phyloP scores from a whole-genome alignment of 2,888 invertebrate species.

The Gandaritis pyraliata region DNA sequence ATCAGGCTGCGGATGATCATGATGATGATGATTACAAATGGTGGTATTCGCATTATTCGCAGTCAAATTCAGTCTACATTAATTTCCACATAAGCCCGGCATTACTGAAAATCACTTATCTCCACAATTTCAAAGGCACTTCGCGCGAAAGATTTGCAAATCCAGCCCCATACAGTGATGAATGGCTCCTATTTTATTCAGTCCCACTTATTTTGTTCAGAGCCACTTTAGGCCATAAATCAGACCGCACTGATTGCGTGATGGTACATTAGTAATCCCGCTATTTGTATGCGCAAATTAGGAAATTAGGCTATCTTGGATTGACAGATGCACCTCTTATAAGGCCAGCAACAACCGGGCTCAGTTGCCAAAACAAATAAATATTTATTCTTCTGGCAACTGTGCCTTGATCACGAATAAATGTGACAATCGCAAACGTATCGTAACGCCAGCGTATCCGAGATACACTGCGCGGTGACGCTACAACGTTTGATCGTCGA shows the following conservation, averaged over 20 bases:
- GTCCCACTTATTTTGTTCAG: slow-evolving; percentile 52
- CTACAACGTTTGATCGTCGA: too few relatives aligned
- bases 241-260: slow-evolving; percentile 50
- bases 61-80: slow-evolving; percentile 3
- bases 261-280: slow-evolving; percentile 43
- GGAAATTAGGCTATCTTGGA: slow-evolving; percentile 28
- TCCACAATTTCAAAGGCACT: slow-evolving; percentile 20
- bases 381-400: too few relatives aligned
- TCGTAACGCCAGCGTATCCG: too few relatives aligned
- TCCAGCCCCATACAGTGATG: slow-evolving; percentile 47
- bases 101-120: slow-evolving; percentile 30
- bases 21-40: too few relatives aligned
- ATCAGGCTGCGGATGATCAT: too few relatives aligned
- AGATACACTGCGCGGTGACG: too few relatives aligned
- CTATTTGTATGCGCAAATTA: slow-evolving; percentile 27
- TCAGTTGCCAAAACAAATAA: too few relatives aligned
- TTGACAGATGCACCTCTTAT: slow-evolving; percentile 20
- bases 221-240: slow-evolving; percentile 52
- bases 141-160: slow-evolving; percentile 45
- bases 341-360: too few relatives aligned
- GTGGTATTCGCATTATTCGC: too few relatives aligned
- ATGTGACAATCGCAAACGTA: too few relatives aligned
- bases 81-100: slow-evolving; percentile 19
- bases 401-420: too few relatives aligned
- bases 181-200: slow-evolving; percentile 53